A percentile compares a stretch with the other conserved stretches of the same genome.
phyloP scores from a whole-genome alignment of 2,888 invertebrate genomes.

The Phortica magna region DNA sequence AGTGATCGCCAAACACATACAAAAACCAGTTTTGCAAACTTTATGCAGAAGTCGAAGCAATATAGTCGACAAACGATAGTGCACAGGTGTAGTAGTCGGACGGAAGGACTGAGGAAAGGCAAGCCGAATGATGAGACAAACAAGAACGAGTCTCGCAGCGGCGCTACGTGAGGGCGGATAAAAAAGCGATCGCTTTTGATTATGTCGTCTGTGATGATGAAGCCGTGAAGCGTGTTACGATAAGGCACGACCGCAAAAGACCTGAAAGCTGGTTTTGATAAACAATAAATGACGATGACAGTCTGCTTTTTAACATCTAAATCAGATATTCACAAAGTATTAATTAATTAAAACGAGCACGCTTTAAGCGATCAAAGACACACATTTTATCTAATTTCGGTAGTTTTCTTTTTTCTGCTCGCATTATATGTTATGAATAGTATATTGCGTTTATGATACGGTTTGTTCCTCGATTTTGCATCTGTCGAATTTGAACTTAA shows the following conservation, averaged over 20 bases:
- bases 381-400: background rate
- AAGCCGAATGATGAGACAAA: background rate
- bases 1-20: conserved; percentile 2
- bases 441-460: no score
- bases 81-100: conserved; percentile 11
- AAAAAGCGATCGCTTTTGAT: background rate
- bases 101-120: background rate
- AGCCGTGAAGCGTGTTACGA: conserved; percentile 16
- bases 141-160: background rate
- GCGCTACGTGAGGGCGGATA: conserved; percentile 22
- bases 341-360: background rate
- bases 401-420: no score
- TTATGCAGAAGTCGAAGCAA: background rate
- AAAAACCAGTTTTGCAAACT: conserved; percentile 23
- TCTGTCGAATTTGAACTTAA: no score
- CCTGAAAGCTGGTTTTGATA: background rate
- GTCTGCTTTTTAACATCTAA: background rate
- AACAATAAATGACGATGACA: conserved; percentile 10
- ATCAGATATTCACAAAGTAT: background rate
- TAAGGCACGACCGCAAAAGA: background rate
- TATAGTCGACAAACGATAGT: background rate
- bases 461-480: no score
- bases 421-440: no score
- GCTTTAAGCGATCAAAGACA: background rate
- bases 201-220: background rate